phyloP scores from a whole-genome alignment of 2,888 invertebrate species.

The Pterostichus niger region DNA sequence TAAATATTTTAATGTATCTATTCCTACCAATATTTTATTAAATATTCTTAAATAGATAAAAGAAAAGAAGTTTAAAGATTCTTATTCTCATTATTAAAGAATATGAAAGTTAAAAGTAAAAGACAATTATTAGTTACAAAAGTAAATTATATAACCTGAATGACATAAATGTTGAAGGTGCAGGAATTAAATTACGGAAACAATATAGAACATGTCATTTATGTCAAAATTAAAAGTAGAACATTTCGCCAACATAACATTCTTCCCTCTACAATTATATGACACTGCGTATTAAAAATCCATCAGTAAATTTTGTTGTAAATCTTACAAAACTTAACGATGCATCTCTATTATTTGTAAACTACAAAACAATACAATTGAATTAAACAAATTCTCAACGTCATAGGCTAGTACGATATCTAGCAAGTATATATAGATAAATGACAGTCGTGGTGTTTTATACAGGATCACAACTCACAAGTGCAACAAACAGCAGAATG shows the following conservation, averaged over 20 bases:
- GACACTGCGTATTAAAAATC: slow-evolving; percentile 33
- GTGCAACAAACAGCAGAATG: slow-evolving; percentile 8
- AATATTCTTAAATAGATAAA: too few relatives aligned
- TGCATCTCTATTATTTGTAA: slow-evolving; percentile 16
- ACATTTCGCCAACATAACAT: slow-evolving; percentile 13
- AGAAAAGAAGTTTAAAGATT: too few relatives aligned
- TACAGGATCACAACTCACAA: slow-evolving; percentile 3
- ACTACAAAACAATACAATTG: slow-evolving; percentile 45
- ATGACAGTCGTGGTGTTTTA: background rate
- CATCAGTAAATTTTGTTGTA: slow-evolving; percentile 34
- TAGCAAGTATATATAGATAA: slow-evolving; percentile 33
- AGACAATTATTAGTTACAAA: background rate
- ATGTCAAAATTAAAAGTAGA: slow-evolving; percentile 7
- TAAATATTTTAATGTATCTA: too few relatives aligned
- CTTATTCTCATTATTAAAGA: too few relatives aligned
- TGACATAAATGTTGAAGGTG: background rate
- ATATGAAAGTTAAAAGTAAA: too few relatives aligned
- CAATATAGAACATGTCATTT: background rate
- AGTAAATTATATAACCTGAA: background rate
- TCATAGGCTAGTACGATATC: background rate
- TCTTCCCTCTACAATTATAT: slow-evolving; percentile 17
- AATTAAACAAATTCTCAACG: slow-evolving; percentile 29
- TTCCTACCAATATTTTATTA: too few relatives aligned
- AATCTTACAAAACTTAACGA: slow-evolving; percentile 43
- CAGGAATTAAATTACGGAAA: slow-evolving; percentile 4